A percentile compares a stretch with the other conserved stretches of the same genome.
Conservation (phyloP, 2,113 vertebrate species). For the Verasper variegatus region DNA sequence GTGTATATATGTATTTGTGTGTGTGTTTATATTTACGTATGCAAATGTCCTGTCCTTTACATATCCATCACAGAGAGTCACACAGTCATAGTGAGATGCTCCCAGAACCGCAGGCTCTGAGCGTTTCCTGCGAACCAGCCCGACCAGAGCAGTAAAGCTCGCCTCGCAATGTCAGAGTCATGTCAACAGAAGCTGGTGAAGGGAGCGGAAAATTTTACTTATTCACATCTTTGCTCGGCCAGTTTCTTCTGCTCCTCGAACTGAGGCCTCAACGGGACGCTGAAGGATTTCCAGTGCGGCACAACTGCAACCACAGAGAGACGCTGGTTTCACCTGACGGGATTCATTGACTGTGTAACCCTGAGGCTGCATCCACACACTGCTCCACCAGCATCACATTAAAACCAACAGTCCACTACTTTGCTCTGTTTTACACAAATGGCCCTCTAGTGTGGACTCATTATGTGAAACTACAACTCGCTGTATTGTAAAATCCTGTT, state of each 20-base stretch:
- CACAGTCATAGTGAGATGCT: neutral
- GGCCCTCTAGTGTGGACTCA: neutral
- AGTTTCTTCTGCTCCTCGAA: slow-evolving; percentile 21
- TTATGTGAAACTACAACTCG: neutral
- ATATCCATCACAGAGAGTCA: neutral
- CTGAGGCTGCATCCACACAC: slow-evolving; percentile 22
- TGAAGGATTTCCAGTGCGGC: slow-evolving; percentile 28
- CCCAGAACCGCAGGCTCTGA: neutral
- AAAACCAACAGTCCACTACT: neutral
- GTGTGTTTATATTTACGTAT: neutral
- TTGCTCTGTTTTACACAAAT: neutral
- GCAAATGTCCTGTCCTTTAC: neutral
- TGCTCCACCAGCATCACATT: slow-evolving; percentile 6
- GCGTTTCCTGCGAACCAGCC: slow-evolving; percentile 9
- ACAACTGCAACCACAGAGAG: slow-evolving; percentile 31
- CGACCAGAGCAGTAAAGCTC: slow-evolving; percentile 11
- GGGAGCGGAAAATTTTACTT: slow-evolving; percentile 41
- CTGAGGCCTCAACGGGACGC: slow-evolving; percentile 4
- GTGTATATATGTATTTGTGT: no score
- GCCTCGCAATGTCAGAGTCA: slow-evolving; percentile 21
- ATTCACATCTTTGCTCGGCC: slow-evolving; percentile 14
- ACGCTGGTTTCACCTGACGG: slow-evolving; percentile 49
- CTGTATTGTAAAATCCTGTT: slow-evolving; percentile 2
- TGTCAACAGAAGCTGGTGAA: slow-evolving; percentile 47
- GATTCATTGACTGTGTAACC: slow-evolving; percentile 39